Conservation (phyloP, 2,888 invertebrate genomes). For the Linnaemya tessellans region DNA sequence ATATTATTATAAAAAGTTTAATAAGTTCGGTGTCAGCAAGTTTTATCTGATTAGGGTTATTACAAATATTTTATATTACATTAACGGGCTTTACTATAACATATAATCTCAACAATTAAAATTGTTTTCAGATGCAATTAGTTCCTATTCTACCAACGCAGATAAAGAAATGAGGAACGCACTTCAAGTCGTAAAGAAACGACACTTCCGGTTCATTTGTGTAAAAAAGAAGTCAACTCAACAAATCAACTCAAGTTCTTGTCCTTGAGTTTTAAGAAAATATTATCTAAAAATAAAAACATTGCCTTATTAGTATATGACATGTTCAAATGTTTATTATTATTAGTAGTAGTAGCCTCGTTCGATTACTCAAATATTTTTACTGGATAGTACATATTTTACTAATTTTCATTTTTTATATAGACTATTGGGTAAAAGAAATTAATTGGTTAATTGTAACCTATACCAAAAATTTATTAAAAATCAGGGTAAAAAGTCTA, state of each 20-base stretch:
- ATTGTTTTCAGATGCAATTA: too few relatives aligned
- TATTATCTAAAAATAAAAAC: slow-evolving; percentile 7
- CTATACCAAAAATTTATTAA: too few relatives aligned
- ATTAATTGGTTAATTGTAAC: too few relatives aligned
- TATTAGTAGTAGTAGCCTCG: neutral
- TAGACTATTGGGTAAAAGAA: slow-evolving; percentile 24
- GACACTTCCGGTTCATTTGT: slow-evolving; percentile 22
- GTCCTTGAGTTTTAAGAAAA: slow-evolving; percentile 27
- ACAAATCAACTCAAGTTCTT: slow-evolving; percentile 24
- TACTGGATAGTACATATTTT: slow-evolving; percentile 8
- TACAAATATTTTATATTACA: too few relatives aligned
- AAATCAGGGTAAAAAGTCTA: too few relatives aligned
- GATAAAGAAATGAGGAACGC: slow-evolving; percentile 12
- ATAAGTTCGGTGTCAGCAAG: too few relatives aligned
- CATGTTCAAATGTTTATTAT: slow-evolving; percentile 18
- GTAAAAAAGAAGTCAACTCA: slow-evolving; percentile 24
- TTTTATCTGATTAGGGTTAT: too few relatives aligned
- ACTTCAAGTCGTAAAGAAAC: slow-evolving; percentile 34
- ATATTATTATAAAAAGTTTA: too few relatives aligned
- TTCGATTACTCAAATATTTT: slow-evolving; percentile 16
- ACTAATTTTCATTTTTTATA: slow-evolving; percentile 24
- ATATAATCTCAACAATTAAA: too few relatives aligned
- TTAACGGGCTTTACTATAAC: too few relatives aligned
- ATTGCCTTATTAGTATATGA: slow-evolving; percentile 21
- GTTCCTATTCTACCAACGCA: too few relatives aligned